phyloP scores from a whole-genome alignment of 2,888 invertebrate genomes.

The Cerceris rybyensis region DNA sequence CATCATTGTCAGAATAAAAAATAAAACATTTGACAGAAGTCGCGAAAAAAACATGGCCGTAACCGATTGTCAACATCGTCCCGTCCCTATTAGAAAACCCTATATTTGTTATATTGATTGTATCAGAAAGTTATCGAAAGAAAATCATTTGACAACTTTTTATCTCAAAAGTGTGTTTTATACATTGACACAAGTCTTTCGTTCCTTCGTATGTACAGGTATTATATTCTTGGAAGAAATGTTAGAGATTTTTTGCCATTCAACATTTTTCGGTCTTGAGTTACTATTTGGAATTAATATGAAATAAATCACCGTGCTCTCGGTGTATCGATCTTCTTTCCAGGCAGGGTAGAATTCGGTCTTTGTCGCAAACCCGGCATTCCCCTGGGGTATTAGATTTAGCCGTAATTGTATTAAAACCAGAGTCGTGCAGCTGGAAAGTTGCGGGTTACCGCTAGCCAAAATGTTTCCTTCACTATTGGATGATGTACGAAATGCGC shows the following conservation, averaged over 20 bases:
- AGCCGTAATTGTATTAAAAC: slow-evolving; percentile 73
- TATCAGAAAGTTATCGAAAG: no score
- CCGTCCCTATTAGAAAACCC: no score
- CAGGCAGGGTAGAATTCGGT: slow-evolving; percentile 33
- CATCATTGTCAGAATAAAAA: no score
- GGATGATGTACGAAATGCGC: slow-evolving; percentile 47
- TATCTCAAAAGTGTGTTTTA: no score
- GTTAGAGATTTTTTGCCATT: background rate
- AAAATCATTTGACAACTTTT: no score
- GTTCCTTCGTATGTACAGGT: no score
- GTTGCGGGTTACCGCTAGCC: slow-evolving; percentile 64
- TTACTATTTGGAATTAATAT: background rate
- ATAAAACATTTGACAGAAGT: no score
- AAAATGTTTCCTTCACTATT: slow-evolving; percentile 47
- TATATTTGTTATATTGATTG: no score
- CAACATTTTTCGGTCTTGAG: background rate
- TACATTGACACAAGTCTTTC: no score
- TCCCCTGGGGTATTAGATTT: slow-evolving; percentile 70
- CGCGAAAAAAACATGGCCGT: no score
- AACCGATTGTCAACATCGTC: no score
- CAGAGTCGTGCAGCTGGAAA: slow-evolving; percentile 65
- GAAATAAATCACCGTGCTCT: background rate
- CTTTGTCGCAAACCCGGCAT: slow-evolving; percentile 53
- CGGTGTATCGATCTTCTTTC: slow-evolving; percentile 17
- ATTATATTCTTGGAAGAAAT: no score